A percentile compares a stretch with the other conserved stretches of the same genome.
Conservation (phyloP, 1,140 invertebrate genomes). For the Drosophila hydei region DNA sequence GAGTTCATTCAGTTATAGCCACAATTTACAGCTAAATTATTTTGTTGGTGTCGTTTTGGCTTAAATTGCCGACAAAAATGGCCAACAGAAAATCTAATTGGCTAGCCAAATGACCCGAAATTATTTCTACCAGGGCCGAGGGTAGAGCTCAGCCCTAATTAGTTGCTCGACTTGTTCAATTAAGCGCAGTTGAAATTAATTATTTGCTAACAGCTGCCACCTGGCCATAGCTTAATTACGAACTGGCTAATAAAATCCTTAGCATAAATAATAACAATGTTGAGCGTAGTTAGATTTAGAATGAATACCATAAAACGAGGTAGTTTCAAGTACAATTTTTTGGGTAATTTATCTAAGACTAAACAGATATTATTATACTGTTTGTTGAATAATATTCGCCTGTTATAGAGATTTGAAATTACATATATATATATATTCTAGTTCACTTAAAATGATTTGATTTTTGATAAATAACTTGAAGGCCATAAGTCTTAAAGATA, state of each 20-base stretch:
- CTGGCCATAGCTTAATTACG: not conserved
- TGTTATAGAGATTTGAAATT: too few species aligned
- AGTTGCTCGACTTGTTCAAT: conserved; percentile 5
- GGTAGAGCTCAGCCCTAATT: not conserved
- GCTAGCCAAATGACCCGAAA: conserved; percentile 24
- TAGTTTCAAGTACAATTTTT: too few species aligned
- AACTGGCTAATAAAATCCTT: not conserved
- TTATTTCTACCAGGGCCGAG: not conserved
- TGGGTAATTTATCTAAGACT: too few species aligned
- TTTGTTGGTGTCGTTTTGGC: conserved; percentile 17
- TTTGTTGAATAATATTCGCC: too few species aligned
- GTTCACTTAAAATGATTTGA: too few species aligned
- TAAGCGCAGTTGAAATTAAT: not conserved
- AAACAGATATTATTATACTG: too few species aligned
- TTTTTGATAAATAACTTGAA: too few species aligned
- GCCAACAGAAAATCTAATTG: conserved; percentile 47
- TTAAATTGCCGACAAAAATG: conserved; percentile 57
- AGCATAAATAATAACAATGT: not conserved
- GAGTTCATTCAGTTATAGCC: conserved; percentile 53
- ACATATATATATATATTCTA: too few species aligned
- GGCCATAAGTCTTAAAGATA: too few species aligned
- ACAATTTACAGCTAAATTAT: conserved; percentile 71
- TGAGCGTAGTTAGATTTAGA: too few species aligned
- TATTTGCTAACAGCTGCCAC: not conserved
- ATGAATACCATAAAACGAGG: too few species aligned